Conservation (phyloP, 2,888 invertebrate genomes). For the Callinectes sapidus region DNA sequence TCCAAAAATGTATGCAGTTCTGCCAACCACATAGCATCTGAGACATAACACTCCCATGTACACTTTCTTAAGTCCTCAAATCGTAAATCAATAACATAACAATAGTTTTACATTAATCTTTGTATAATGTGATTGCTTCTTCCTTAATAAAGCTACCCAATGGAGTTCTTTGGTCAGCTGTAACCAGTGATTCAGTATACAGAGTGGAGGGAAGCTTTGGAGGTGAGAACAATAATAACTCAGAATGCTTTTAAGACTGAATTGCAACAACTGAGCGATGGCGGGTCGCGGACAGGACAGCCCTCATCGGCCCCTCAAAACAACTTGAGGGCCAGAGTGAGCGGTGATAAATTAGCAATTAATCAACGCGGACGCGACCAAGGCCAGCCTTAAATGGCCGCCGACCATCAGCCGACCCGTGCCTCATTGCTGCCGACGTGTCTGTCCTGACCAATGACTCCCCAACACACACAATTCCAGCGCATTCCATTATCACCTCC, state of each 20-base stretch:
- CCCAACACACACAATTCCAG: slow-evolving; percentile 6
- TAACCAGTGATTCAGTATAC: not conserved
- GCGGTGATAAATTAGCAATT: slow-evolving; percentile 64
- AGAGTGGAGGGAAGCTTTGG: not conserved
- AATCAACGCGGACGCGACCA: slow-evolving; percentile 62
- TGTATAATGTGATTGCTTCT: too few species aligned
- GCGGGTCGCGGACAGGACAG: not conserved
- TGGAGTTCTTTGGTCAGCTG: not conserved
- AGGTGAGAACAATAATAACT: not conserved
- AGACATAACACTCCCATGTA: too few species aligned
- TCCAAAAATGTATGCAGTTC: not conserved
- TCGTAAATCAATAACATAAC: too few species aligned
- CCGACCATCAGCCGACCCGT: slow-evolving; percentile 52
- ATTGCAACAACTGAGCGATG: not conserved
- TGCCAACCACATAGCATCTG: too few species aligned
- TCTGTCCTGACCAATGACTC: slow-evolving; percentile 62
- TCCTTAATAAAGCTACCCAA: not conserved
- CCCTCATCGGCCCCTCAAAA: not conserved
- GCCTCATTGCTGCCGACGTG: slow-evolving; percentile 58
- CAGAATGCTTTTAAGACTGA: not conserved
- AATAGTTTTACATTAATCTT: too few species aligned
- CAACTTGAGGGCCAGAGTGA: slow-evolving; percentile 60
- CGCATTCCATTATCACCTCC: not conserved
- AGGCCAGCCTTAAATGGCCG: slow-evolving; percentile 61
- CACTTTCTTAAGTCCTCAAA: too few species aligned